Evolutionary conservation across 2,888 invertebrate species (phyloP), one percentile per base, ranked within the genome.

Genomic region (Polymixis flavicincta): DNA sequence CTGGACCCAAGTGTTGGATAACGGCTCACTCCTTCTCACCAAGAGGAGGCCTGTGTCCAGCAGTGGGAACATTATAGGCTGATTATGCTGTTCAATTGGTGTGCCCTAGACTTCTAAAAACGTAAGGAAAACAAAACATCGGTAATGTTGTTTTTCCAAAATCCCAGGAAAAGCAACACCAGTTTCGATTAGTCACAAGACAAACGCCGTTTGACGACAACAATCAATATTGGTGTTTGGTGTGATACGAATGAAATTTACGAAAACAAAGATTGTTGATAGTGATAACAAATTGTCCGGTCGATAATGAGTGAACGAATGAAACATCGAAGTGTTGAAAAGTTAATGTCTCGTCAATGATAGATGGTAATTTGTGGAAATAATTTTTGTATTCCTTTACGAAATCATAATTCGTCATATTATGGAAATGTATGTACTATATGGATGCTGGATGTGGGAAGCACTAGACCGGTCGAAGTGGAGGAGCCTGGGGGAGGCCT

Each of bases 281-380:
- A 78, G 63, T 22, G 76, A 76, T 68, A 79, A 76, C 52, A 80
- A 72, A 64, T 61, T 66, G 54, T 60, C 25, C 42, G 65, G 32
- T 81, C 78, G 76, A 68, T 79, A 76, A 68, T 82, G 67, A 68
- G 64, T 81, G 50, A 59, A 59, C 52, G 17, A 52, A 37, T 57
- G 11, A 25, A 50, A 52, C 13, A 8, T 0, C 45, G 52, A 64
- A 54, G 57, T 64, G n/a, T 80, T 61, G 61, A 32, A 78, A 66
- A 80, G 37, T 80, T 57, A 80, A 73, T 78, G 81, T 55, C 45
- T 37, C 17, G 17, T 48, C 63, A 54, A 57, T 82, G 28, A 80
- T 76, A 69, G 42, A 81, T 63, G 63, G 63, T 63, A 80, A 63
- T 63, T 57, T 65, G 55, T 37, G 9, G 54, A 73, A 65, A 42